Evolutionary conservation across 2,797 vertebrate genomes (phyloP).

Genomic region (Zenarchopterus dispar): DNA sequence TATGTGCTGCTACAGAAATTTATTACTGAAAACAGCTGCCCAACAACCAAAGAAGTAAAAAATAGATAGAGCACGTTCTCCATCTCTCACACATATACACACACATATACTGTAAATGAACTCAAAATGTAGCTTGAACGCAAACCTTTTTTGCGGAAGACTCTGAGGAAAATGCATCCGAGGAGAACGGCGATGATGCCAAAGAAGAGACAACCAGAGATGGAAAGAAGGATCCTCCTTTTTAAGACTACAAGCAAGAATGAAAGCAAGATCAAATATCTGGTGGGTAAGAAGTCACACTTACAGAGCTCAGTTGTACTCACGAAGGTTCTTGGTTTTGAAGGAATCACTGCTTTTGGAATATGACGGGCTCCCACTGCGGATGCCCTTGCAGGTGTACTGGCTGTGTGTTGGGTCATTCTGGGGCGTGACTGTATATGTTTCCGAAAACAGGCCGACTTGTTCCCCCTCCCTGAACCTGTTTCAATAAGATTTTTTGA

Average conservation of each 20-base stretch:
- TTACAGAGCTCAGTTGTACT: conserved; percentile 38
- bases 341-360: conserved; percentile 56
- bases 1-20: not conserved
- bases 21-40: not conserved
- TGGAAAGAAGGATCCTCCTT: conserved; percentile 80
- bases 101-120: not conserved
- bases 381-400: conserved; percentile 73
- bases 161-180: conserved; percentile 66
- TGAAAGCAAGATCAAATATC: not conserved
- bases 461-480: conserved; percentile 43
- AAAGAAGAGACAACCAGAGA: conserved; percentile 75
- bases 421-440: conserved; percentile 50
- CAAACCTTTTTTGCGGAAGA: conserved; percentile 73
- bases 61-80: not conserved
- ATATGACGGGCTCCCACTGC: conserved; percentile 51
- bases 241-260: conserved; percentile 72
- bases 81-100: no score
- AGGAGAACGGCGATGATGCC: conserved; percentile 61
- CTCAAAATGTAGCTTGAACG: conserved; percentile 4
- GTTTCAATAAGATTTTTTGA: conserved; percentile 14
- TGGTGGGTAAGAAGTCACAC: not conserved
- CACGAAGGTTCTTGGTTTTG: conserved; percentile 77
- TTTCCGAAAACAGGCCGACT: not conserved
- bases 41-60: not conserved
- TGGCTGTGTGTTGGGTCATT: conserved; percentile 62